phyloP scores from a whole-genome alignment of 2,888 invertebrate genomes.

The Lochmaea crataegi region DNA sequence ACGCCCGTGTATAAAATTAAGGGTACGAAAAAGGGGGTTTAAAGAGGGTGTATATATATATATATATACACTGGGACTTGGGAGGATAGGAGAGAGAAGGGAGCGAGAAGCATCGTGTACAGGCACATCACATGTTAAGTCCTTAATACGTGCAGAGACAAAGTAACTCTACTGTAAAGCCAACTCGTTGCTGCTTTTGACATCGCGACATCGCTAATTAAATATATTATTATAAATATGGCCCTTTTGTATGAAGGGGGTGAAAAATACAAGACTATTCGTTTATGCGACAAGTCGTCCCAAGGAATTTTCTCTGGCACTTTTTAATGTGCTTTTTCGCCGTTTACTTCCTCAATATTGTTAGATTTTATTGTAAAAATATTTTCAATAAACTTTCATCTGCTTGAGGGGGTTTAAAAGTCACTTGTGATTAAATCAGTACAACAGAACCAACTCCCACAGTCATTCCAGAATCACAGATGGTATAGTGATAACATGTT shows the following conservation, averaged over 20 bases:
- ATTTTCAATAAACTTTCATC: no score
- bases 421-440: no score
- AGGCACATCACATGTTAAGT: slow-evolving; percentile 59
- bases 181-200: slow-evolving; percentile 60
- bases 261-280: slow-evolving; percentile 61
- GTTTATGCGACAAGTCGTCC: slow-evolving; percentile 54
- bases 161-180: slow-evolving; percentile 64
- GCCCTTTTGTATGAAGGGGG: slow-evolving; percentile 46
- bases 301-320: slow-evolving; percentile 41
- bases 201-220: slow-evolving; percentile 63
- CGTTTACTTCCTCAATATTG: background rate
- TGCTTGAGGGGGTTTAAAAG: no score
- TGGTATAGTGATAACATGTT: no score
- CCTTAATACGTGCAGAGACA: slow-evolving; percentile 60
- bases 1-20: background rate
- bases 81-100: slow-evolving; percentile 41
- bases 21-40: slow-evolving; percentile 9
- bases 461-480: no score
- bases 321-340: background rate
- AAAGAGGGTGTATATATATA: background rate
- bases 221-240: slow-evolving; percentile 64
- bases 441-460: no score
- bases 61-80: slow-evolving; percentile 20
- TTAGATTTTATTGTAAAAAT: no score
- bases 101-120: slow-evolving; percentile 53